phyloP scores from a whole-genome alignment of 2,797 vertebrate species.

The Thunnus albacares region DNA sequence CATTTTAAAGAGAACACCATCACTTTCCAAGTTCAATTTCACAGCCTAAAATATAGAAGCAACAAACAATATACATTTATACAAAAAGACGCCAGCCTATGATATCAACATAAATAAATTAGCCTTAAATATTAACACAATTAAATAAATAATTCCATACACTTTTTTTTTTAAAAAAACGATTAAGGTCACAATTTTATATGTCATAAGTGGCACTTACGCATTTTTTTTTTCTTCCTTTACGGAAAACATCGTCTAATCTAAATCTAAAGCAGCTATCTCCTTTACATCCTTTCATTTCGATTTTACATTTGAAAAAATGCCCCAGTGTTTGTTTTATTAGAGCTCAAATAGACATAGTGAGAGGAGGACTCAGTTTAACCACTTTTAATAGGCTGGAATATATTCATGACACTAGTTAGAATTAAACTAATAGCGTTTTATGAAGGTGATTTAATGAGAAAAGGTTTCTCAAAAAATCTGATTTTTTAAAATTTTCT shows the following conservation, averaged over 20 bases:
- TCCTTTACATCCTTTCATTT: slow-evolving; percentile 66
- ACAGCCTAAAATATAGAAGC: slow-evolving; percentile 90
- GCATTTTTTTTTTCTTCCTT: slow-evolving; percentile 70
- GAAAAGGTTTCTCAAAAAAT: slow-evolving; percentile 14
- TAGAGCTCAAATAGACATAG: slow-evolving; percentile 20
- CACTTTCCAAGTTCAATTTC: slow-evolving; percentile 87
- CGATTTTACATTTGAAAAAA: slow-evolving; percentile 16
- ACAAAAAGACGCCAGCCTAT: slow-evolving; percentile 89
- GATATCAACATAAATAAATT: slow-evolving; percentile 85
- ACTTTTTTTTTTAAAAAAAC: slow-evolving; percentile 83
- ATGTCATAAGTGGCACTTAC: slow-evolving; percentile 89
- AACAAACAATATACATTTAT: slow-evolving; percentile 90
- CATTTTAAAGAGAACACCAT: slow-evolving; percentile 86
- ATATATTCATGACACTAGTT: slow-evolving; percentile 9
- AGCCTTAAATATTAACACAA: slow-evolving; percentile 82
- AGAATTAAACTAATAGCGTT: background rate
- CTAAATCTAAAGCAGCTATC: slow-evolving; percentile 83
- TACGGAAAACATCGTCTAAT: slow-evolving; percentile 74
- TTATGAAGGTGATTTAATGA: background rate
- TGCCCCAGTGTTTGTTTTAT: slow-evolving; percentile 38
- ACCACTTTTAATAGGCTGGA: background rate
- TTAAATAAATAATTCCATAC: slow-evolving; percentile 79
- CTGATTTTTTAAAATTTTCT: background rate
- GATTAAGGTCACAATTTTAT: slow-evolving; percentile 95
- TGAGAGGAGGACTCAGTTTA: slow-evolving; percentile 1